A percentile compares a stretch with the other conserved stretches of the same genome.
These are phyloP conservation scores for Bungarus multicinctus DNA, from an alignment of 2,113 vertebrate species.

Conservation along the genomic window DNA sequence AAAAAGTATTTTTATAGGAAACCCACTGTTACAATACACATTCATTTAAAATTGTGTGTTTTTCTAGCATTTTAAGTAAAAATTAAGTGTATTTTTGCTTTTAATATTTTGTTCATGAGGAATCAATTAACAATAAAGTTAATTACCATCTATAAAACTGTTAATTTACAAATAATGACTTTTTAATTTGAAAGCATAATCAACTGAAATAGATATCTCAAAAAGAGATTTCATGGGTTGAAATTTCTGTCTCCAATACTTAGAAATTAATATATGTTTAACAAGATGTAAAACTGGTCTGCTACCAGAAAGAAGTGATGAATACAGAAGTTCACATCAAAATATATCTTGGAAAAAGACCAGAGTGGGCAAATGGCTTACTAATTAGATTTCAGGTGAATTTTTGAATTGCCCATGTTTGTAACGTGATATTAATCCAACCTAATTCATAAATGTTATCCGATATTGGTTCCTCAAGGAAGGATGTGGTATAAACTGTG, in stretches of 20 bases:
- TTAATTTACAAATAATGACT: slow-evolving; percentile 48
- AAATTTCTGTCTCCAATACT: background rate
- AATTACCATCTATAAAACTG: slow-evolving; percentile 62
- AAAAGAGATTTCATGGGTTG: slow-evolving; percentile 26
- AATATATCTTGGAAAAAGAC: background rate
- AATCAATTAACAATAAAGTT: slow-evolving; percentile 64
- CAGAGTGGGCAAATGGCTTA: background rate
- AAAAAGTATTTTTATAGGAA: slow-evolving; percentile 24
- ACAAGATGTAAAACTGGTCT: background rate
- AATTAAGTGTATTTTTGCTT: slow-evolving; percentile 42
- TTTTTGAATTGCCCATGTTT: background rate
- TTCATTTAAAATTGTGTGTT: slow-evolving; percentile 27
- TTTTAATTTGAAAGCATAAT: slow-evolving; percentile 59
- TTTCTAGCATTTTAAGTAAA: slow-evolving; percentile 18
- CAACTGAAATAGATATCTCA: slow-evolving; percentile 42
- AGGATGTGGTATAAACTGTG: background rate
- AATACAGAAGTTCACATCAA: background rate
- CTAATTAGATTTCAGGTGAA: background rate
- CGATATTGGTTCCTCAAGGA: background rate
- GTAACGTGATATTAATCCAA: background rate
- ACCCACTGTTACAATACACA: slow-evolving; percentile 21
- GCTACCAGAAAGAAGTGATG: background rate
- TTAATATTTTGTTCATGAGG: slow-evolving; percentile 32
- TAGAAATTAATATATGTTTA: background rate
- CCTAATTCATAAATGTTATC: background rate